phyloP scores from a whole-genome alignment of 2,888 invertebrate species.

The Hypomecis atomaria region DNA sequence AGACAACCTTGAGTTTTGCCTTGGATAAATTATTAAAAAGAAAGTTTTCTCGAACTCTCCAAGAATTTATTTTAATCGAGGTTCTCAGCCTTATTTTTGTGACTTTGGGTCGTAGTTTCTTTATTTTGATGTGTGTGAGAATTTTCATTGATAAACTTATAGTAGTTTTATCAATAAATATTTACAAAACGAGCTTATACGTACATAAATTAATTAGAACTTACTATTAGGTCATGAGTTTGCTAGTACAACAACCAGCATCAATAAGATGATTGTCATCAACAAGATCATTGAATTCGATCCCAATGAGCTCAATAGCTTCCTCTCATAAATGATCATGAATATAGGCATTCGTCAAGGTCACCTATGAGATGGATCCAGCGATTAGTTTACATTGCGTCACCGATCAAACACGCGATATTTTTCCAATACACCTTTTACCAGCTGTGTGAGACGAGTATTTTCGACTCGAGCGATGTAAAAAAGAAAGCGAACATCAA shows the following conservation, averaged over 20 bases:
- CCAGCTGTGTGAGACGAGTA: constrained; percentile 15
- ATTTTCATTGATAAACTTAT: constrained; percentile 1
- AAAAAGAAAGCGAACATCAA: constrained; percentile 50
- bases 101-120: not conserved
- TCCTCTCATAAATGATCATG: constrained; percentile 47
- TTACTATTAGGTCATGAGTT: constrained; percentile 4
- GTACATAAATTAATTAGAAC: too few relatives aligned
- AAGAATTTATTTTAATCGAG: constrained; percentile 32
- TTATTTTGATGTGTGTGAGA: constrained; percentile 1
- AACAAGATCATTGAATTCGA: constrained; percentile 50
- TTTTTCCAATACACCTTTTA: constrained; percentile 9
- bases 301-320: constrained; percentile 59
- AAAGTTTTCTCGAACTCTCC: constrained; percentile 38
- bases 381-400: constrained; percentile 25
- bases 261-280: constrained; percentile 40
- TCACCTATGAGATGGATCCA: constrained; percentile 40
- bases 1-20: constrained; percentile 43
- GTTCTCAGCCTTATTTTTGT: constrained; percentile 13
- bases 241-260: constrained; percentile 25
- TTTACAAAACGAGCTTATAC: too few relatives aligned
- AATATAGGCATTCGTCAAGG: constrained; percentile 46
- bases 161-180: not conserved
- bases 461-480: constrained; percentile 20
- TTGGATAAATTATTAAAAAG: constrained; percentile 35
- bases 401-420: constrained; percentile 11